phyloP scores from a whole-genome alignment of 2,888 invertebrate species.

The Agrilus mali region DNA sequence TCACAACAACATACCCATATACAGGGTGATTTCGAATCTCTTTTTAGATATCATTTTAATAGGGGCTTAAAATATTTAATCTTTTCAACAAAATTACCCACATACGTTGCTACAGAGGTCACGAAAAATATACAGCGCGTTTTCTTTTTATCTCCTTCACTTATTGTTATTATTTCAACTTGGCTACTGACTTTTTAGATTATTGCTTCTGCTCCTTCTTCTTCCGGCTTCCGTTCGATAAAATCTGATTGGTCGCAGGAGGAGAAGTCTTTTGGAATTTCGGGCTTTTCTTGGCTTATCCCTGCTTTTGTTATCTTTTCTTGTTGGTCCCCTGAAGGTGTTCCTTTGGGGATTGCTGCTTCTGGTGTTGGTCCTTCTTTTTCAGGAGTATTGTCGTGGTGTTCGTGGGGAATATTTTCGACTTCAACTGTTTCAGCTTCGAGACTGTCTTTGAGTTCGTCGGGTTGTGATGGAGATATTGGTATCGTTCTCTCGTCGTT shows the following conservation, averaged over 20 bases:
- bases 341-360: constrained; percentile 5
- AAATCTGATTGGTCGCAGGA: neutral
- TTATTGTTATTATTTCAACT: constrained; percentile 13
- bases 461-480: neutral
- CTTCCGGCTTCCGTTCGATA: neutral
- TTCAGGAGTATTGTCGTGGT: no score
- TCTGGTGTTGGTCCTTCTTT: constrained; percentile 1
- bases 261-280: neutral
- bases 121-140: no score
- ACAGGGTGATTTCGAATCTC: no score
- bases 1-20: no score
- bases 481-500: neutral
- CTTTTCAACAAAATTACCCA: no score
- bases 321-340: neutral
- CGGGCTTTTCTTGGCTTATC: no score
- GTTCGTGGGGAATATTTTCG: constrained; percentile 4
- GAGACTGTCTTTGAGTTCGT: constrained; percentile 2
- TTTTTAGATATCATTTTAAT: no score
- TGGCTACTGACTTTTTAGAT: constrained; percentile 10
- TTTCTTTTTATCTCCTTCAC: constrained; percentile 6
- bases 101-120: no score
- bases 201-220: neutral
- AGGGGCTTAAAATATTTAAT: no score
- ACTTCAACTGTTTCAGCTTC: constrained; percentile 1
- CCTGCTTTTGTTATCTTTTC: neutral